These are phyloP conservation scores for Torymus tubicola DNA, from an alignment of 2,888 invertebrate genomes.

Conservation along the genomic window DNA sequence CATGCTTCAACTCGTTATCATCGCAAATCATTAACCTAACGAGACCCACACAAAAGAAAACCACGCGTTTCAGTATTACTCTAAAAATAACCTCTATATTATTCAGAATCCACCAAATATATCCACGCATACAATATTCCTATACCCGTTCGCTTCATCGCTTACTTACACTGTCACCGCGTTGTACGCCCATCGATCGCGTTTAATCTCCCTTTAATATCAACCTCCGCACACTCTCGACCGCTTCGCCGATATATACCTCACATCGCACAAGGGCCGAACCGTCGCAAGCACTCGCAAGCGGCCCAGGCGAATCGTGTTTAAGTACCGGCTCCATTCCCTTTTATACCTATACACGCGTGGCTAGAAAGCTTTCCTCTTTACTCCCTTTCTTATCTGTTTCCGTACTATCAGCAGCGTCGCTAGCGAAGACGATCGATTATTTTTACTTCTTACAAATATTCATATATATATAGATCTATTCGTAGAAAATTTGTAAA, in stretches of 20 bases:
- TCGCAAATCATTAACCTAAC: too few species aligned
- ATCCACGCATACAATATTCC: too few species aligned
- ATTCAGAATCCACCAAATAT: too few species aligned
- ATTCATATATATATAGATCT: too few species aligned
- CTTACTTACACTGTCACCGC: not conserved
- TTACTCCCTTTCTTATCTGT: slow-evolving; percentile 16
- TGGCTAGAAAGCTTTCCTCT: slow-evolving; percentile 6
- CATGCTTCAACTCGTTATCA: too few species aligned
- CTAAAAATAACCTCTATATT: too few species aligned
- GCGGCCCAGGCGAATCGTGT: slow-evolving; percentile 50
- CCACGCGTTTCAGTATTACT: too few species aligned
- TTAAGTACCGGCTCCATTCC: slow-evolving; percentile 32
- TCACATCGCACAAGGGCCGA: not conserved
- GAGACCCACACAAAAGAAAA: too few species aligned
- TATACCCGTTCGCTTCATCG: not conserved
- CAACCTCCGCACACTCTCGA: slow-evolving; percentile 4
- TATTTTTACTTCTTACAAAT: too few species aligned
- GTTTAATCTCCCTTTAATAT: slow-evolving; percentile 32
- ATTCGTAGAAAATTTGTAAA: too few species aligned
- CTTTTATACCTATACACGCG: not conserved
- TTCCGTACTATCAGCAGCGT: slow-evolving; percentile 4
- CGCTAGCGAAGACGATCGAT: too few species aligned
- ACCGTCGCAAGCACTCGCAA: not conserved
- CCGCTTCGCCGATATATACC: not conserved
- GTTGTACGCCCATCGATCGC: not conserved